A percentile compares a stretch with the other conserved stretches of the same genome.
These are phyloP conservation scores for Gadus chalcogrammus DNA, from an alignment of 2,113 vertebrate genomes.

Conservation along the genomic window DNA sequence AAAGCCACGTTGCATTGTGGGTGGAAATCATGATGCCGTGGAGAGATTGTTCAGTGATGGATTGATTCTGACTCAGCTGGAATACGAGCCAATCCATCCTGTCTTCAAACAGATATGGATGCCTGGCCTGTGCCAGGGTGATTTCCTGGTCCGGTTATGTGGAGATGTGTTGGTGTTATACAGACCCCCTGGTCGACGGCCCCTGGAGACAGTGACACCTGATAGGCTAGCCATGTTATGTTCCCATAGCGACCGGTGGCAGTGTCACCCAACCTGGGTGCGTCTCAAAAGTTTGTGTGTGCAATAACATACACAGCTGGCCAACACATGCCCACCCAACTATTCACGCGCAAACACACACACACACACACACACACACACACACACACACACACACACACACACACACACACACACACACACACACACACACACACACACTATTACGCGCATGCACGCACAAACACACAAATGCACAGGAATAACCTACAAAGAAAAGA, in stretches of 20 bases:
- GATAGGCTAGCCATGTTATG: slow-evolving; percentile 55
- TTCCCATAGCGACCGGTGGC: slow-evolving; percentile 63
- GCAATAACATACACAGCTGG: slow-evolving; percentile 38
- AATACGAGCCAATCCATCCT: slow-evolving; percentile 28
- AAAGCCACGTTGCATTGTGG: too few species aligned
- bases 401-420: slow-evolving; percentile 4
- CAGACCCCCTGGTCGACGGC: slow-evolving; percentile 32
- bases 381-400: neutral
- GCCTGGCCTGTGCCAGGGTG: slow-evolving; percentile 21
- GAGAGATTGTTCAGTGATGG: too few species aligned
- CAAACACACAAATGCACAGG: slow-evolving; percentile 39
- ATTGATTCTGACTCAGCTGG: neutral
- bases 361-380: slow-evolving; percentile 8
- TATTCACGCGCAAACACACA: neutral
- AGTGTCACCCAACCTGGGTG: slow-evolving; percentile 57
- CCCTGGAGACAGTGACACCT: slow-evolving; percentile 57
- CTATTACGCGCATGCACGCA: neutral
- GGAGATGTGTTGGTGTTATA: slow-evolving; percentile 19
- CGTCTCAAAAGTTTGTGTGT: slow-evolving; percentile 34
- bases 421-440: slow-evolving; percentile 5
- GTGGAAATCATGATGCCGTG: too few species aligned
- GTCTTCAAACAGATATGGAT: slow-evolving; percentile 45
- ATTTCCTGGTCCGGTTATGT: slow-evolving; percentile 40
- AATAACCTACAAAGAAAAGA: neutral
- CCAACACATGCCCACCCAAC: slow-evolving; percentile 8